Conservation (phyloP, 2,888 invertebrate genomes). For the Ditula angustiorana region DNA sequence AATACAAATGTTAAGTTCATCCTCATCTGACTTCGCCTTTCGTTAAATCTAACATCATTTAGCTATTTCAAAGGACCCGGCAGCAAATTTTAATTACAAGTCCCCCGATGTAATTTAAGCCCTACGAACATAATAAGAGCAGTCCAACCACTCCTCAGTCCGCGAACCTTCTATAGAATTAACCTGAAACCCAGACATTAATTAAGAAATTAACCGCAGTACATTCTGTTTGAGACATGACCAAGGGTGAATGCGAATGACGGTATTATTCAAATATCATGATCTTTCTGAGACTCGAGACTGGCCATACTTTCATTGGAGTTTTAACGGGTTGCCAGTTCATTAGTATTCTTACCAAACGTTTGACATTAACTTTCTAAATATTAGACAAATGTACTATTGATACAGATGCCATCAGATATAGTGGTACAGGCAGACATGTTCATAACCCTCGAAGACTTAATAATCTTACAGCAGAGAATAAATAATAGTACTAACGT, state of each 20-base stretch:
- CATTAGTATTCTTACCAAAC: background rate
- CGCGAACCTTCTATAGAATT: constrained; percentile 23
- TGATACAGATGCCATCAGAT: no score
- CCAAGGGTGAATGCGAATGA: constrained; percentile 27
- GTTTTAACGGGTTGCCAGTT: background rate
- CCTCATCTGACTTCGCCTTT: background rate
- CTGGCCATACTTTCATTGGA: constrained; percentile 2
- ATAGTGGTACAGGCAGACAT: no score
- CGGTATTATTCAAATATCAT: constrained; percentile 26
- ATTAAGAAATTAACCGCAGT: constrained; percentile 58
- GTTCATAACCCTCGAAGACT: no score
- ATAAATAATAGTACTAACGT: no score
- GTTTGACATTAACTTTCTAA: background rate
- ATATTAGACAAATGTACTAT: background rate
- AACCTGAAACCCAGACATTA: constrained; percentile 49
- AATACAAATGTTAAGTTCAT: no score
- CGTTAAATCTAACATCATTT: background rate
- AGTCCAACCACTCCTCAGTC: background rate
- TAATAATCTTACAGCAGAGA: no score
- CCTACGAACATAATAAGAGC: background rate
- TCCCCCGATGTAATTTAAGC: background rate
- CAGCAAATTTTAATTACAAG: background rate
- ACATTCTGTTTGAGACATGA: constrained; percentile 39
- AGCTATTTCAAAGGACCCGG: background rate
- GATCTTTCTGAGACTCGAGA: background rate